A percentile compares a stretch with the other conserved stretches of the same genome.
phyloP scores from a whole-genome alignment of 1,140 invertebrate genomes.

The Leptoteleia sp. region DNA sequence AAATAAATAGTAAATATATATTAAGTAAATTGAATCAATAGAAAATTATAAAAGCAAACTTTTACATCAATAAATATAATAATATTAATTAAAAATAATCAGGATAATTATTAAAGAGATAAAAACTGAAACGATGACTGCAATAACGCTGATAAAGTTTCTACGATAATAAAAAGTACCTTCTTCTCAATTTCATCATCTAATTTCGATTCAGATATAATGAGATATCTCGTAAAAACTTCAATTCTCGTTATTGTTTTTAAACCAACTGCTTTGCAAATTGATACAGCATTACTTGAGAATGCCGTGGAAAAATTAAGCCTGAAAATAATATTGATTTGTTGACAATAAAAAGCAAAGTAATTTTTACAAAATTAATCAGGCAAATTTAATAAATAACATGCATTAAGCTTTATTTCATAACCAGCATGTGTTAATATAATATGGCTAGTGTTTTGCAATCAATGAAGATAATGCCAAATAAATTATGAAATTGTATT shows the following conservation, averaged over 20 bases:
- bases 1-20: too few species aligned
- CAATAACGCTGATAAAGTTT: not conserved
- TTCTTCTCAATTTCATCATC: slow-evolving; percentile 77
- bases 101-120: too few species aligned
- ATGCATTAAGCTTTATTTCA: too few species aligned
- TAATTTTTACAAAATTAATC: not conserved
- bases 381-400: slow-evolving; percentile 1
- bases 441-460: too few species aligned
- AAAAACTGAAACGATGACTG: too few species aligned
- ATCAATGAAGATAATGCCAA: too few species aligned
- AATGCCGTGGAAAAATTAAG: slow-evolving; percentile 97
- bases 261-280: slow-evolving; percentile 91
- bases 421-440: too few species aligned
- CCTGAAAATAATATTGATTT: slow-evolving; percentile 79
- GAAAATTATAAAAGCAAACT: too few species aligned
- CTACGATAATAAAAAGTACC: slow-evolving; percentile 69
- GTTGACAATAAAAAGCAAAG: not conserved
- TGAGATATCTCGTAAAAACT: slow-evolving; percentile 88
- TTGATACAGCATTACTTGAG: slow-evolving; percentile 97
- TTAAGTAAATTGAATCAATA: too few species aligned
- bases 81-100: too few species aligned
- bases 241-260: slow-evolving; percentile 89
- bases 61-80: too few species aligned
- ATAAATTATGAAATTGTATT: too few species aligned
- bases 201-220: slow-evolving; percentile 81